Percentiles rank a stretch among this genome's conserved stretches.
Evolutionary conservation across 2,888 invertebrate species (phyloP).

Genomic region (Meiosimyza platycephala): DNA sequence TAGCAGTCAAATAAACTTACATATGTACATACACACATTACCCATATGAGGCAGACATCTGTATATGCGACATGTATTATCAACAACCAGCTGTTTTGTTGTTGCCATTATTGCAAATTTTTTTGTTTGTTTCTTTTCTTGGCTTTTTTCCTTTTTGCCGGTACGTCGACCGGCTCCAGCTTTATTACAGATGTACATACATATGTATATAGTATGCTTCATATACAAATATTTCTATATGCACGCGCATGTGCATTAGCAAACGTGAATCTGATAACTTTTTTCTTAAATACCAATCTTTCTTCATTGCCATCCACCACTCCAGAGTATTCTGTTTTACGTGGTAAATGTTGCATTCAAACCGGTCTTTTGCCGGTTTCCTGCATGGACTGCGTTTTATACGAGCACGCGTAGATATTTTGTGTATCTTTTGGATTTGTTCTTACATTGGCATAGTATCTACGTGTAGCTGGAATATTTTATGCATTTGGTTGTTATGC

Average conservation of each 20-base stretch:
- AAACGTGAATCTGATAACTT: not conserved
- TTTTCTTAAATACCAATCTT: constrained; percentile 9
- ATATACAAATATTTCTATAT: constrained; percentile 25
- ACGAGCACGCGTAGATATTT: no score
- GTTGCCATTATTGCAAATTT: constrained; percentile 35
- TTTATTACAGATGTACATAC: constrained; percentile 17
- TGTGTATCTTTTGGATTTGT: no score
- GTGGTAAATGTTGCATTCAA: not conserved
- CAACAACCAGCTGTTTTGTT: constrained; percentile 34
- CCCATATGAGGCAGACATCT: constrained; percentile 15
- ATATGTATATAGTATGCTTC: constrained; percentile 30
- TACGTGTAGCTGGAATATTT: not conserved
- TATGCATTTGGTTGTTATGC: not conserved
- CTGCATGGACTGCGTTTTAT: no score
- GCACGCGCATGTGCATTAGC: constrained; percentile 3
- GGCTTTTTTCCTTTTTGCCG: no score
- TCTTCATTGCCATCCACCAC: not conserved
- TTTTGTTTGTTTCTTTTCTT: constrained; percentile 10
- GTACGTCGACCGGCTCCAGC: no score
- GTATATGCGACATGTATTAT: constrained; percentile 19
- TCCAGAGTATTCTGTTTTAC: not conserved
- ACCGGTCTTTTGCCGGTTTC: no score
- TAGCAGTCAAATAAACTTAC: not conserved
- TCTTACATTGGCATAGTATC: not conserved
- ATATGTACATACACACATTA: no score